Evolutionary conservation across 2,113 vertebrate genomes (phyloP), one percentile per base, ranked within the genome.

Genomic region (Neogale vison): DNA sequence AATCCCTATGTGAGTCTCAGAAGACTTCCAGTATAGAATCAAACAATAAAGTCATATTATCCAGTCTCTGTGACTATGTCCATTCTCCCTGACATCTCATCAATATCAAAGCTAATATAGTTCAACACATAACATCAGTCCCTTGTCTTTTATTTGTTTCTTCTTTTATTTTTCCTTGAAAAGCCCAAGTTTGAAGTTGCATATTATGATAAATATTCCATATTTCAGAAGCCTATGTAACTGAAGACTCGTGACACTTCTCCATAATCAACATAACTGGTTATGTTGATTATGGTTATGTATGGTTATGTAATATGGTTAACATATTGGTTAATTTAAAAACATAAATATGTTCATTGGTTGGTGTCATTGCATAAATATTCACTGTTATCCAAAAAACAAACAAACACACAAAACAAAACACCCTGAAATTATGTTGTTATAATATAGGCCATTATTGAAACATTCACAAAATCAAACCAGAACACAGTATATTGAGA

Each of bases 261-360:
- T 96, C 50, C 20, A 69, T 79, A 92, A 94, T 97, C 55, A 96
- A 52, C 17, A 47, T 90, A 97, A 98, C 87, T n/a, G n/a, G n/a
- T n/a, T n/a, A n/a, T n/a, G n/a, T n/a, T n/a, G n/a, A n/a, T n/a
- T n/a, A n/a, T n/a, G n/a, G n/a, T n/a, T n/a, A n/a, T n/a, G n/a
- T n/a, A n/a, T n/a, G n/a, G n/a, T n/a, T n/a, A n/a, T n/a, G n/a
- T n/a, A n/a, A n/a, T n/a, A n/a, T n/a, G 42, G 42, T 42, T 42
- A 42, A 42, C 42, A 88, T 81, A 61, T 29, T 42, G 9, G 72
- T 87, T 94, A 96, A 96, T 93, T 90, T 90, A 96, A 94, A 87
- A 93, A 81, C 36, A 90, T 34, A 96, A 96, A 90, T 94, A 83
- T 81, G 15, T 65, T 76, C n/a, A 36, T 67, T 52, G 36, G 61